phyloP scores from a whole-genome alignment of 1,140 invertebrate genomes.

The Lepidostoma basale region DNA sequence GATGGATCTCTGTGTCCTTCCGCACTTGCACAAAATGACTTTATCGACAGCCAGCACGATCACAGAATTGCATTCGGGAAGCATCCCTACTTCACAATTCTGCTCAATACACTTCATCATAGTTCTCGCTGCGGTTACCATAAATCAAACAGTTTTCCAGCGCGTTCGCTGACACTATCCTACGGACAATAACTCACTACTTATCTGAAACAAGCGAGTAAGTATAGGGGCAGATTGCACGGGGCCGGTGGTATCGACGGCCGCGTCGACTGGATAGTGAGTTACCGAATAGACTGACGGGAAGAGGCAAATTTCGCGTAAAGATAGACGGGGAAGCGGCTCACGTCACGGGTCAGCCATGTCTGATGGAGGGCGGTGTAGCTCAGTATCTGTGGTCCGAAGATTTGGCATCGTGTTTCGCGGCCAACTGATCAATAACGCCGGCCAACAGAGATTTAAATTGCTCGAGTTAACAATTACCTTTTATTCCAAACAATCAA shows the following conservation, averaged over 20 bases:
- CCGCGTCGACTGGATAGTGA: constrained; percentile 33
- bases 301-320: constrained; percentile 11
- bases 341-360: constrained; percentile 18
- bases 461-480: constrained; percentile 27
- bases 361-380: neutral
- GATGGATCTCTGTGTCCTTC: constrained; percentile 55
- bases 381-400: neutral
- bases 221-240: neutral
- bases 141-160: constrained; percentile 45
- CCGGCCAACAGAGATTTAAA: constrained; percentile 14
- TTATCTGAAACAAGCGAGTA: constrained; percentile 9
- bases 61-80: constrained; percentile 59
- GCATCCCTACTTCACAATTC: constrained; percentile 61
- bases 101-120: constrained; percentile 63
- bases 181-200: neutral
- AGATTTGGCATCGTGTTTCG: constrained; percentile 15
- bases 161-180: neutral
- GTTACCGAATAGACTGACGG: neutral
- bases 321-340: constrained; percentile 22
- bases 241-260: constrained; percentile 26
- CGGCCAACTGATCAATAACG: neutral
- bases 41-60: constrained; percentile 59
- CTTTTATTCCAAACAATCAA: constrained; percentile 29
- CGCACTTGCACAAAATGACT: constrained; percentile 60
- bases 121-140: constrained; percentile 58